Conservation (phyloP, 2,797 vertebrate genomes). For the Crenichthys baileyi region DNA sequence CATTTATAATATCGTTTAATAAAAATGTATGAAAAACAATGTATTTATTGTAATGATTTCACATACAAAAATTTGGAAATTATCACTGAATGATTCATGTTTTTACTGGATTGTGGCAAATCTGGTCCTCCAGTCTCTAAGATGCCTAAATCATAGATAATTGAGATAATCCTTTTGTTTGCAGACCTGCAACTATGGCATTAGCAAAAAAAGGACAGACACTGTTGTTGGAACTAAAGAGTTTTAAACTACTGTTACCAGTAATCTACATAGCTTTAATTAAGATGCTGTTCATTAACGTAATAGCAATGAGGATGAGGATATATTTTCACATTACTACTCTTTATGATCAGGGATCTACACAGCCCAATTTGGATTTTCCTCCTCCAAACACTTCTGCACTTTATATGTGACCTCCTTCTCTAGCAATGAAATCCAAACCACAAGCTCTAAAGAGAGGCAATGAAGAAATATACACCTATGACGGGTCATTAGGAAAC, state of each 20-base stretch:
- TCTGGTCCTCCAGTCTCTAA: too few relatives aligned
- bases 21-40: constrained; percentile 20
- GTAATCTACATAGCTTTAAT: background rate
- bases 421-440: constrained; percentile 38
- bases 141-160: background rate
- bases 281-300: constrained; percentile 10
- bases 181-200: background rate
- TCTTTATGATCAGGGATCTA: background rate
- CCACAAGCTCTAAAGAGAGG: constrained; percentile 47
- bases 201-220: too few relatives aligned
- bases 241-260: background rate
- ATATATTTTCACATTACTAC: constrained; percentile 1
- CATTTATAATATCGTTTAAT: constrained; percentile 42
- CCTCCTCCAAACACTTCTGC: constrained; percentile 1
- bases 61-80: too few relatives aligned
- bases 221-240: too few relatives aligned
- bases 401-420: constrained; percentile 20
- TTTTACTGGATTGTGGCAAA: too few relatives aligned
- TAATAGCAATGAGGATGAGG: constrained; percentile 1
- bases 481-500: constrained; percentile 60
- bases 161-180: background rate
- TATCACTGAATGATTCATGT: too few relatives aligned
- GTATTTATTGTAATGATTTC: too few relatives aligned
- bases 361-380: constrained; percentile 3
- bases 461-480: constrained; percentile 49